Conservation (phyloP, 2,888 invertebrate genomes). For the Gymnosoma rotundatum region DNA sequence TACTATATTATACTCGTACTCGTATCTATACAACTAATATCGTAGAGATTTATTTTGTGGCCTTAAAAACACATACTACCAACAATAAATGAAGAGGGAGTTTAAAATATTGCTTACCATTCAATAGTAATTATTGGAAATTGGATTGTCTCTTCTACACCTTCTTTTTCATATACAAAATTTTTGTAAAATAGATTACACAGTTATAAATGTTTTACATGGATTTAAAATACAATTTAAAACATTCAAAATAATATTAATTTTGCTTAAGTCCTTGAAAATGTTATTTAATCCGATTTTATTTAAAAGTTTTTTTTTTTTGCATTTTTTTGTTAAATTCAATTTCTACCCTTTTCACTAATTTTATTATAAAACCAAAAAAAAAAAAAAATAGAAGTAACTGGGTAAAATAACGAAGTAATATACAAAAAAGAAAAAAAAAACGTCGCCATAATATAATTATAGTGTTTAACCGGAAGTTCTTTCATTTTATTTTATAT, state of each 20-base stretch:
- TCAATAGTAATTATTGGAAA: slow-evolving; percentile 61
- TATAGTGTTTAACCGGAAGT: slow-evolving; percentile 75
- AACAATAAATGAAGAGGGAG: slow-evolving; percentile 25
- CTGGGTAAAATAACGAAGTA: slow-evolving; percentile 4
- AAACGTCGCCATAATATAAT: slow-evolving; percentile 68
- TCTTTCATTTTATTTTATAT: slow-evolving; percentile 73
- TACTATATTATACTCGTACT: background rate
- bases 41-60: slow-evolving; percentile 34
- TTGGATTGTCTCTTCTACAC: slow-evolving; percentile 42
- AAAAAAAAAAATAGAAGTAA: slow-evolving; percentile 37
- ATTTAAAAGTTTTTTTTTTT: background rate
- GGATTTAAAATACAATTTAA: slow-evolving; percentile 4
- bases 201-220: slow-evolving; percentile 54
- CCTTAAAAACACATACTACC: background rate
- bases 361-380: slow-evolving; percentile 56
- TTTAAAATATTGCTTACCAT: slow-evolving; percentile 34
- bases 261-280: slow-evolving; percentile 28
- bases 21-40: slow-evolving; percentile 8
- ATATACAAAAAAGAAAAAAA: slow-evolving; percentile 16
- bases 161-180: background rate
- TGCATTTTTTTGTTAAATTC: background rate
- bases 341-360: slow-evolving; percentile 62
- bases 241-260: slow-evolving; percentile 31
- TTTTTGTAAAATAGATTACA: slow-evolving; percentile 36
- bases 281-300: slow-evolving; percentile 39